Percentiles rank a stretch among this genome's conserved stretches.
Conservation (phyloP, 1,140 invertebrate species). For the Mylabris phalerata region DNA sequence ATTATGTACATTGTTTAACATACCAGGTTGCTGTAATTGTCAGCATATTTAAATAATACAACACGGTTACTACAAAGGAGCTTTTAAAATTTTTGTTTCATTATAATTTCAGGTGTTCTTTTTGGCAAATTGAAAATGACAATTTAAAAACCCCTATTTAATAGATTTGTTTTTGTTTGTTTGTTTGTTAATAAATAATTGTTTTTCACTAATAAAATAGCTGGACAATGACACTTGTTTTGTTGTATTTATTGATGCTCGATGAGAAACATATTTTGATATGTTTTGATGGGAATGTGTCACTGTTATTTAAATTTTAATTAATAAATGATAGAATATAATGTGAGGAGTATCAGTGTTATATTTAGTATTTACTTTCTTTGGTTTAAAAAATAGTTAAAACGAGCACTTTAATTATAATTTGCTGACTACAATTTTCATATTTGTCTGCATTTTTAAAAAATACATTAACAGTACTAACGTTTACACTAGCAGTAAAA, state of each 20-base stretch:
- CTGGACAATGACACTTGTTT: conserved; percentile 10
- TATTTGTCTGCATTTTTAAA: conserved; percentile 19
- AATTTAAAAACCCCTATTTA: conserved; percentile 4
- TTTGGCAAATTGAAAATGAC: not conserved
- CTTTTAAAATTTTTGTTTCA: conserved; percentile 4
- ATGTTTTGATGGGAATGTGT: too few relatives aligned
- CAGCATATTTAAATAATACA: conserved; percentile 15
- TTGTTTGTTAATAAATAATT: conserved; percentile 7
- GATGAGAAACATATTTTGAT: too few relatives aligned
- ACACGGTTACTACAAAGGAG: conserved; percentile 11
- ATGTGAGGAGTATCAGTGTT: too few relatives aligned
- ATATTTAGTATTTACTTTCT: conserved; percentile 29
- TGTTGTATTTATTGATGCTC: too few relatives aligned
- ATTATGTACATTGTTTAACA: not conserved
- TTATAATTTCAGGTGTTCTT: not conserved
- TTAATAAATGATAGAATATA: too few relatives aligned
- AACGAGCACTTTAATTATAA: conserved; percentile 22
- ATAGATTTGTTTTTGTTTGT: not conserved
- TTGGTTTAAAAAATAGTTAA: conserved; percentile 38
- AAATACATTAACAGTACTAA: conserved; percentile 24
- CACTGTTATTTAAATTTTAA: too few relatives aligned
- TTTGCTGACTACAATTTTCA: conserved; percentile 23
- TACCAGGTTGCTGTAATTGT: not conserved
- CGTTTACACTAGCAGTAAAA: conserved; percentile 25
- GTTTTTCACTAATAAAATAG: conserved; percentile 1